Evolutionary conservation across 2,113 vertebrate species (phyloP), one percentile per base, ranked within the genome.

Genomic region (Oostethus manadensis): DNA sequence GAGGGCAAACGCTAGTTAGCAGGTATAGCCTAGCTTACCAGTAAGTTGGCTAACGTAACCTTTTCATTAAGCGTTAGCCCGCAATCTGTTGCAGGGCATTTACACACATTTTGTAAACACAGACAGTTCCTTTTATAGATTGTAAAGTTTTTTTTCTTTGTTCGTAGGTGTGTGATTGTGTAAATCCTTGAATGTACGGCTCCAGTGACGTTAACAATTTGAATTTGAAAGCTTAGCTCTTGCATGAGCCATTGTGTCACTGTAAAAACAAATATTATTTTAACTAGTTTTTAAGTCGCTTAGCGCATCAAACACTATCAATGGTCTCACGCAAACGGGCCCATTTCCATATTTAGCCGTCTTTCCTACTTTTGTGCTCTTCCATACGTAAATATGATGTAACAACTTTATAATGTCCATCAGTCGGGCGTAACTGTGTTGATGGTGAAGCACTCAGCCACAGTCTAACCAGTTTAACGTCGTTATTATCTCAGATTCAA

Each of bases 1-100:
- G 2, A 63, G 8, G 40, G 44, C 14, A 43, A 66, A 71, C 61
- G 80, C 74, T 71, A 75, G 63, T 74, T 68, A 82, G 78, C 76
- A 14, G 10, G 38, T 5, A 3, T 33, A 44, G 55, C 63, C n/a
- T 83, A 86, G 80, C 77, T 44, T 44, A 9, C n/a, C 15, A n/a
- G 17, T 23, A 17, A 50, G 46, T 60, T 60, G 60, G 76, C 78
- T 77, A 60, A 29, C 58, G 20, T 40, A 72, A 71, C 58, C 9
- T 2, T 47, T 64, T 17, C 43, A 50, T 59, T 47, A 56, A n/a
- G 62, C 48, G 42, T 60, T 43, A 8, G 16, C 5, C 21, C 44
- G 46, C 22, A 29, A 16, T 61, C 58, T 42, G 62, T 57, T 58
- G 53, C 33, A 14, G 35, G 22, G 20, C 14, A 21, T 51, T 26